Base-by-base conservation (phyloP, 2,797 vertebrate species). In the Rhinichthys osculus region DNA sequence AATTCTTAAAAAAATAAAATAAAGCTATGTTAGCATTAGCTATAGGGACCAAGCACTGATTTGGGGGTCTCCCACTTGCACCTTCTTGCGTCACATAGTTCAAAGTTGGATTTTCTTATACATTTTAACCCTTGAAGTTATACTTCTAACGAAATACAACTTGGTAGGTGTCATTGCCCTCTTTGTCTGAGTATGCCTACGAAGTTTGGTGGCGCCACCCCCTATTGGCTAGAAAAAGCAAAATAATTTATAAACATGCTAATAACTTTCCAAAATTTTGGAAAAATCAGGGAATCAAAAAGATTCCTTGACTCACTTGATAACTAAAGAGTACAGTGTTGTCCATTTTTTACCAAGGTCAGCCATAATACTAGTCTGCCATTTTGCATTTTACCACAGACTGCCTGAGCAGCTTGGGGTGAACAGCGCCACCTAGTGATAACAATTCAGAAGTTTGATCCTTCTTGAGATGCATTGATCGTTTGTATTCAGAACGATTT, bases 1-100 rank as follows among this genome's bases (percentile, higher is more conserved):
- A 86, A 1, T 59, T 77, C 91, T 91, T 17, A 7, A 82, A 80
- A 35, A 33, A 66, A 3, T 1, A 16, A 38, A 38, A 38, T 52
- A 77, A 59, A 72, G 1, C 0, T 27, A 64, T 19, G 14, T 66
- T 66, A 74, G 71, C 57, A 38, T 35, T 27, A 19, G 57, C 21
- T 44, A 17, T 17, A 54, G 52, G 33, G 17, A 38, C 0, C 1
- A 23, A 70, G 9, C 9, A 5, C 19, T 40, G 64, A 23, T 40
- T 23, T 40, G 1, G 35, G 7, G 35, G 21, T 23, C 17, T 40
- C 35, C 17, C 10, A 70, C 4, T 11, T 21, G 35, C 8, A 40
- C 33, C 9, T 19, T 38, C 17, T 23, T 33, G 16, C 0, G 0
- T 33, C 64, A 66, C 19, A 38, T 35, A 30, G 13, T 2, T 69